phyloP scores from a whole-genome alignment of 2,113 vertebrate species.

The Microtus richardsoni region DNA sequence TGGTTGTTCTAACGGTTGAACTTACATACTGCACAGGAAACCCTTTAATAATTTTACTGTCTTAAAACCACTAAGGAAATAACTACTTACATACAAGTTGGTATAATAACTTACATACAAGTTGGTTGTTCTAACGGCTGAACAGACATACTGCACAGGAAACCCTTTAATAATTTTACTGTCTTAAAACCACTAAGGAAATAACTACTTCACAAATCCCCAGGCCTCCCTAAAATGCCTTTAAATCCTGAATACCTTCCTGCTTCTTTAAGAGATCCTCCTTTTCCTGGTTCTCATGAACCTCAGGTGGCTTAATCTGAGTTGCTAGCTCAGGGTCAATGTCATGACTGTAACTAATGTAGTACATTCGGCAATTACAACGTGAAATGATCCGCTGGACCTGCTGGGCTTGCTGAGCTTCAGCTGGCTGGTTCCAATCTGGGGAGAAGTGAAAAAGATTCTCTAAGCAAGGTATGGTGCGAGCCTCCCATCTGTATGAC shows the following conservation, averaged over 20 bases:
- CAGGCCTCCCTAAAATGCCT: constrained; percentile 48
- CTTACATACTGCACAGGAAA: background rate
- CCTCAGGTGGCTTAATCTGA: constrained; percentile 96
- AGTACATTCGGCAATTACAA: constrained; percentile 98
- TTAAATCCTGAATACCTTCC: constrained; percentile 88
- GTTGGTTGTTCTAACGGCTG: background rate
- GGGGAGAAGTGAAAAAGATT: background rate
- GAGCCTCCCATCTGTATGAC: background rate
- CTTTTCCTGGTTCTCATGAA: constrained; percentile 93
- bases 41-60: constrained; percentile 31
- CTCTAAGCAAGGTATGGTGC: background rate
- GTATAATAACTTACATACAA: too few relatives aligned
- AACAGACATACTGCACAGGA: background rate
- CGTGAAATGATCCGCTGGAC: constrained; percentile 98
- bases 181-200: constrained; percentile 38
- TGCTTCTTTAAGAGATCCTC: constrained; percentile 98
- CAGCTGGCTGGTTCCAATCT: constrained; percentile 98
- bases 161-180: constrained; percentile 28
- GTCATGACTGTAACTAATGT: constrained; percentile 99
- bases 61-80: constrained; percentile 42
- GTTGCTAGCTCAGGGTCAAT: constrained; percentile 97
- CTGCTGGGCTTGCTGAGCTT: constrained; percentile 95
- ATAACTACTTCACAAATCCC: background rate
- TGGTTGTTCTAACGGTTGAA: constrained; percentile 13
- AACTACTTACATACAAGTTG: too few relatives aligned